Evolutionary conservation across 2,797 vertebrate genomes (phyloP), one percentile per base, ranked within the genome.

Genomic region (Setipinna tenuifilis): DNA sequence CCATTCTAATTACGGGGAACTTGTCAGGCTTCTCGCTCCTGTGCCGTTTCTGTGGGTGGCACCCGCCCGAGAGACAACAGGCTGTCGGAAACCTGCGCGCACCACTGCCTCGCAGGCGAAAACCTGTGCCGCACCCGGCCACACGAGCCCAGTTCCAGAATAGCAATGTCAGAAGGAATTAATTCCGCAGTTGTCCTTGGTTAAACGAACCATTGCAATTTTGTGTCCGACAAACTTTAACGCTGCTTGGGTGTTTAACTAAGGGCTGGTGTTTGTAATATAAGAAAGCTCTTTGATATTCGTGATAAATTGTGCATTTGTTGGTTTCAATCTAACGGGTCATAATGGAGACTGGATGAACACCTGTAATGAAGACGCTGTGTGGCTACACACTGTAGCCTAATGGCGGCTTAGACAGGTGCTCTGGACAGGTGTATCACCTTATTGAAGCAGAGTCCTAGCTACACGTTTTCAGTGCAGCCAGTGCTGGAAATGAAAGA

Each of bases 11-110:
- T 94, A 93, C 88, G 92, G 88, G 93, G 92, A 93, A 92, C 90
- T 93, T 91, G 92, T 94, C 93, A 92, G 89, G 91, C 88, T 92
- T 90, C 91, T 91, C 88, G 91, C 92, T 90, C 88, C 89, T 86
- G 92, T 92, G 93, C 91, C 91, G 92, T 93, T 93, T 91, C 92
- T 85, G 90, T 50, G 89, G 83, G 89, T 94, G 93, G 94, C 93
- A 95, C 95, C 95, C 93, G 95, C 91, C 92, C 78, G 88, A 88
- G 88, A 93, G 92, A 95, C 94, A 94, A 95, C 95, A 95, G 94
- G 94, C 94, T 95, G 95, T 94, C 87, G 88, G 91, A 93, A 94
- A 95, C 94, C 95, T 95, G 95, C 83, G 91, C 91, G 92, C 93
- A 91, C 92, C 92, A 92, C 88, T 92, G 94, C 92, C 94, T 94